These are phyloP conservation scores for Crotalus adamanteus DNA, from an alignment of 2,797 vertebrate genomes.

Conservation along the genomic window DNA sequence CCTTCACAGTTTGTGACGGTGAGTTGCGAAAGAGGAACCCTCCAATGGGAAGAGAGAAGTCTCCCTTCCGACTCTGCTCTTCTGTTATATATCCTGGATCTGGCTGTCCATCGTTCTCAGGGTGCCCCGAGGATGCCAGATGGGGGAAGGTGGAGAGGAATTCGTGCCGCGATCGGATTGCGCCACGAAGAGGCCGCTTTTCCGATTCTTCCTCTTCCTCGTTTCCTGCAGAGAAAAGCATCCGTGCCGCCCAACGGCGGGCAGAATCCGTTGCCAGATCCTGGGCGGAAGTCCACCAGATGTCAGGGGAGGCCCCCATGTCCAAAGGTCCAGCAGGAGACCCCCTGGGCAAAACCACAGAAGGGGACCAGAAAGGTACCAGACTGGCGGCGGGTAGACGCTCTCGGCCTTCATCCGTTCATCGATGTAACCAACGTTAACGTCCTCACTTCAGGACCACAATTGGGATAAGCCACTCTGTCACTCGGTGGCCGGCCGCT, in stretches of 20 bases:
- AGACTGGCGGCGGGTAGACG: background rate
- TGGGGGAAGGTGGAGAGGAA: background rate
- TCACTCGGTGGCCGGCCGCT: background rate
- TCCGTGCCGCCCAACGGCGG: conserved; percentile 66
- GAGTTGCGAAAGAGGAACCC: background rate
- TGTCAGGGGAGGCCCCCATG: background rate
- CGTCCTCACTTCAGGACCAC: background rate
- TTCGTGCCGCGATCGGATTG: background rate
- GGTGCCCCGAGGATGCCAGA: background rate
- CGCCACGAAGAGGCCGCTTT: background rate
- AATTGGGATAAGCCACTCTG: background rate
- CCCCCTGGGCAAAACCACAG: background rate
- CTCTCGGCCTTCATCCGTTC: background rate
- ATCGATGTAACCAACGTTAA: background rate
- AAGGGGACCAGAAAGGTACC: background rate
- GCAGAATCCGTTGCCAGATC: conserved; percentile 66
- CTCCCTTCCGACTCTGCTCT: too few relatives aligned
- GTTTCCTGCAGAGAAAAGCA: conserved; percentile 65
- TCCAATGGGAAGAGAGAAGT: background rate
- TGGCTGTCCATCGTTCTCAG: background rate
- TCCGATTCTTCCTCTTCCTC: background rate
- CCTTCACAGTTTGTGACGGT: conserved; percentile 16
- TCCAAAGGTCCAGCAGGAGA: conserved; percentile 10
- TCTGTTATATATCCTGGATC: background rate
- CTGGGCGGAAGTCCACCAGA: background rate